Base-by-base conservation (phyloP, 2,797 vertebrate species). In the Chiroxiphia lanceolata region DNA sequence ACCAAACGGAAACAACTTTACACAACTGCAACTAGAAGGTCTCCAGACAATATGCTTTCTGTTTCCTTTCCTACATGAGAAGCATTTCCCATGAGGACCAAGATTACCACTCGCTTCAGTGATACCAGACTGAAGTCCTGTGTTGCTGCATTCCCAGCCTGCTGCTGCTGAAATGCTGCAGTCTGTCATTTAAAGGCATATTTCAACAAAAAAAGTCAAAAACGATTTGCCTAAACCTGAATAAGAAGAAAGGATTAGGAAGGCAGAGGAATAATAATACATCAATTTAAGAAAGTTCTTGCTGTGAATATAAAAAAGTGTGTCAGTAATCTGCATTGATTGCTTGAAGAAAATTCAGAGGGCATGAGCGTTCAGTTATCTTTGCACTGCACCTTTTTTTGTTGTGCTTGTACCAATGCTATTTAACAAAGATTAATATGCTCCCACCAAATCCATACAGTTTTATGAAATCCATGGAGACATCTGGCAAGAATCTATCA, bases 351-450 rank as follows among this genome's bases (percentile, higher is more conserved):
- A 94, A 94, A 90, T 89, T 95, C 78, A 87, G 71, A 67, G 68
- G 57, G 77, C 26, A 13, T 65, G 70, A 93, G 91, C 44, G 18
- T 44, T 93, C 92, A 71, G 56, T 91, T 95, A 93, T 95, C 83
- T 83, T 70, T 94, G 57, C 44, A 78, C n/a, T 87, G 71, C 91
- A 96, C 45, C 77, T 88, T 90, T 91, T 95, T 85, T 83, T 89
- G 53, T 89, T 95, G 74, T 80, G 74, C 67, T 92, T 94, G 70
- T 83, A 94, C 60, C 71, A 51, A 27, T 50, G 45, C 68, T 90
- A 87, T 94, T 94, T 96, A 95, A 95, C 86, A 69, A 90, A 90
- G 61, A 96, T 79, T 94, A 93, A 83, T 85, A 47, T 75, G 86
- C 64, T 94, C n/a, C 48, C 31, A 89, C 48, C 36, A 87, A 90